Base-by-base conservation (phyloP, 2,888 invertebrate species). In the Holacanthella duospinosa region DNA sequence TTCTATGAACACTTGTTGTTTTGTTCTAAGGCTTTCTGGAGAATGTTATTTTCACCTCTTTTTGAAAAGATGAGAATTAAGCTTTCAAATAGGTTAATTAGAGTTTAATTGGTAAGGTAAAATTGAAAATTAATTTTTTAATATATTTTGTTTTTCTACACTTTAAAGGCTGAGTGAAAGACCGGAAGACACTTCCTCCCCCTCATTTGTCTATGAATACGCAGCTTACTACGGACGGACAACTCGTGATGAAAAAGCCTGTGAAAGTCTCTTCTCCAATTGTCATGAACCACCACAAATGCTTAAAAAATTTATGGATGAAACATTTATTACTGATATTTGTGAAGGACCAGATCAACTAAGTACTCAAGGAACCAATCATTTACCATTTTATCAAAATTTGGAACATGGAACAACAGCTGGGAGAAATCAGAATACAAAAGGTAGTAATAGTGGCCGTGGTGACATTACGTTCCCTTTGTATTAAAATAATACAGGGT, bases 301-400 rank as follows among this genome's bases (percentile, higher is more conserved):
- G 12, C 58, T 71, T 26, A 70, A 68, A 29, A 59, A 61, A 19
- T 70, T 70, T 55, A 71, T 71, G 71, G 70, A 71, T 53, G 66
- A 67, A 43, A 64, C 70, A 26, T 71, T 70, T 55, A 60, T 65
- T 1, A 66, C 71, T 21, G 71, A 71, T 65, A 69, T 70, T 68
- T 71, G 71, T 48, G 71, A 71, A 12, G 61, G 66, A 12, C 67
- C 68, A 9, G 68, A 66, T 59, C 60, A 65, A 58, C 3, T 58
- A 48, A 48, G 6, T 48, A 9, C 48, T 4, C 48, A 48, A 48
- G 48, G 48, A 9, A 48, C 12, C 48, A 48, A 21, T 21, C 4
- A 4, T 48, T 48, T 21, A 4, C 21, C 48, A n/a, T 48, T 48
- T n/a, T 48, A 21, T 9, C 19, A 48, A n/a, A 21, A 48, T 48